Evolutionary conservation across 2,113 vertebrate genomes (phyloP).

Genomic region (Pagrus major): DNA sequence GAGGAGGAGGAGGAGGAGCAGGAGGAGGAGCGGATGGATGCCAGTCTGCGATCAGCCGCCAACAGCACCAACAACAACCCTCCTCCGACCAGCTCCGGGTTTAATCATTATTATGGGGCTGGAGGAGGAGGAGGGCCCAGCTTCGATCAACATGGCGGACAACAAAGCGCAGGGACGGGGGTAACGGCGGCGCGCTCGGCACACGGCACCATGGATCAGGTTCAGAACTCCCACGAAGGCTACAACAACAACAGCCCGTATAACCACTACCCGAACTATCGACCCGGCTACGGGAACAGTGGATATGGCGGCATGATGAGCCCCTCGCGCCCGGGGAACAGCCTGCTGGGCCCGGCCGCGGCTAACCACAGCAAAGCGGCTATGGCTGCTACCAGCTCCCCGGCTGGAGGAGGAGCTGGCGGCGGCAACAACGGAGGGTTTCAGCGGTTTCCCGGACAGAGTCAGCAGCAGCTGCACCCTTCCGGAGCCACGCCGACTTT

Average conservation of each 20-base stretch:
- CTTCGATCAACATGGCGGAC: slow-evolving; percentile 99
- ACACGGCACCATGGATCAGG: slow-evolving; percentile 89
- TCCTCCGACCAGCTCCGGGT: slow-evolving; percentile 86
- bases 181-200: slow-evolving; percentile 86
- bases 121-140: slow-evolving; percentile 92
- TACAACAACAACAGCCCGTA: slow-evolving; percentile 89
- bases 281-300: slow-evolving; percentile 85
- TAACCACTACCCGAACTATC: slow-evolving; percentile 88
- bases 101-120: slow-evolving; percentile 91
- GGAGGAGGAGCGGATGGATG: slow-evolving; percentile 83
- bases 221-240: slow-evolving; percentile 91
- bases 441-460: slow-evolving; percentile 87
- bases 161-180: slow-evolving; percentile 95
- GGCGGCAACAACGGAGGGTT: slow-evolving; percentile 81
- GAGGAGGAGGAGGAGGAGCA: slow-evolving; percentile 81
- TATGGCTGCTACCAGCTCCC: slow-evolving; percentile 79
- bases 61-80: slow-evolving; percentile 68
- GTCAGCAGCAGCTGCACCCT: slow-evolving; percentile 82
- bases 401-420: slow-evolving; percentile 62
- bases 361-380: slow-evolving; percentile 85
- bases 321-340: slow-evolving; percentile 86
- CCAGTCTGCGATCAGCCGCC: slow-evolving; percentile 86
- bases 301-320: slow-evolving; percentile 88
- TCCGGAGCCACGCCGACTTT: slow-evolving; percentile 93
- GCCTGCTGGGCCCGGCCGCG: slow-evolving; percentile 84